Evolutionary conservation across 2,113 vertebrate species (phyloP), one percentile per base, ranked within the genome.

Genomic region (Hippoglossus stenolepis): DNA sequence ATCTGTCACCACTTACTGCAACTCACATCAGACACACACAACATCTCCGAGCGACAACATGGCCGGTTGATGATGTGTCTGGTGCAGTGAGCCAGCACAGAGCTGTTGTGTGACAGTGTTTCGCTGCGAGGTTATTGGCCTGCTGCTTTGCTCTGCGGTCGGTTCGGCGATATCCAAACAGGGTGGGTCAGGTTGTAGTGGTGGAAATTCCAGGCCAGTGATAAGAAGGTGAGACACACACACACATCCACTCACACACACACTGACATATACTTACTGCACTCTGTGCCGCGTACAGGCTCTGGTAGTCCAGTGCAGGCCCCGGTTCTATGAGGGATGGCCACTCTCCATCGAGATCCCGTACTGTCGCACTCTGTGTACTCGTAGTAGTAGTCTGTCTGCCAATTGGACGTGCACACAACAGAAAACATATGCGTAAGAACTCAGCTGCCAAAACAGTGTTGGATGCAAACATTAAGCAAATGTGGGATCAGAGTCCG

Each of bases 291-390:
- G 77, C 91, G 95, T 63, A 99, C 96, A 0, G 98, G 98, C 66
- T 97, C 97, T 0, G 98, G 98, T 56, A 99, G 93, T 90, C 96
- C 96, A 14, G 91, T 87, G 90, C 98, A 99, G 65, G 93, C 85
- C 79, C 91, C 94, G 0, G 93, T 91, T 0, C 77, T 92, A 24
- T 96, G 96, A 0, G 98, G 98, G 84, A 99, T 95, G 85, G 98
- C 97, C 63, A 99, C 98, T 79, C 98, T 95, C 98, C 98, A 99
- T 75, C 98, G 95, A 68, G 97, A 97, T 74, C 97, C 98, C 12
- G 95, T 97, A 91, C 96, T 96, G 90, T 98, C 97, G 61, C 98
- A 99, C 77, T 99, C 98, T 0, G 98, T 99, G 91, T 99, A 99
- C 92, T 98, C 96, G 80, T 96, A 99, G 94, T 98, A 97, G 92